These are phyloP conservation scores for Orientallactaga bullata DNA, from an alignment of 2,113 vertebrate species.

Conservation along the genomic window DNA sequence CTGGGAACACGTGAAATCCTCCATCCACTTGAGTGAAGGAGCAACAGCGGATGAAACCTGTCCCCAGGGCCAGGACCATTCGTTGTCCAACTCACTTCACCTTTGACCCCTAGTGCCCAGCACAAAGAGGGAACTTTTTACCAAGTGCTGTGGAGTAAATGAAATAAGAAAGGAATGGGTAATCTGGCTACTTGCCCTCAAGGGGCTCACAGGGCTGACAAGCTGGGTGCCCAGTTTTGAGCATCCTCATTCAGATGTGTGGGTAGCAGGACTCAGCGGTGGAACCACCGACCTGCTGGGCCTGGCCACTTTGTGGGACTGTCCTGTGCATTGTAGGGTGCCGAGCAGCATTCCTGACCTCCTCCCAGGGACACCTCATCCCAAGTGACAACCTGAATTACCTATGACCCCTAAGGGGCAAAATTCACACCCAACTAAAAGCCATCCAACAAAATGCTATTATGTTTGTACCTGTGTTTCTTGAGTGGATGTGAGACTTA, in stretches of 20 bases:
- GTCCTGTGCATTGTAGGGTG: accelerated
- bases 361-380: accelerated
- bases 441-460: accelerated
- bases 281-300: background rate
- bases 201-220: background rate
- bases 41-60: background rate
- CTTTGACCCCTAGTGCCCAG: accelerated
- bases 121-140: background rate
- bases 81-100: accelerated
- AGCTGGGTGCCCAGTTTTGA: background rate
- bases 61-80: background rate
- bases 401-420: background rate
- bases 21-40: accelerated
- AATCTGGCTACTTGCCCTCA: accelerated
- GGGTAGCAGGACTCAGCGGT: background rate
- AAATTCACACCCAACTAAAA: background rate
- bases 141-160: too few relatives aligned
- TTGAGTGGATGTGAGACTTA: accelerated
- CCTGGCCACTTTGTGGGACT: background rate
- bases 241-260: accelerated
- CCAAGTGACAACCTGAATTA: background rate
- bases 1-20: accelerated
- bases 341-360: accelerated
- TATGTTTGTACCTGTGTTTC: too few relatives aligned
- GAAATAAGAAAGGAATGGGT: too few relatives aligned